These are phyloP conservation scores for Panthera tigris DNA, from an alignment of 2,113 vertebrate species.

Conservation along the genomic window DNA sequence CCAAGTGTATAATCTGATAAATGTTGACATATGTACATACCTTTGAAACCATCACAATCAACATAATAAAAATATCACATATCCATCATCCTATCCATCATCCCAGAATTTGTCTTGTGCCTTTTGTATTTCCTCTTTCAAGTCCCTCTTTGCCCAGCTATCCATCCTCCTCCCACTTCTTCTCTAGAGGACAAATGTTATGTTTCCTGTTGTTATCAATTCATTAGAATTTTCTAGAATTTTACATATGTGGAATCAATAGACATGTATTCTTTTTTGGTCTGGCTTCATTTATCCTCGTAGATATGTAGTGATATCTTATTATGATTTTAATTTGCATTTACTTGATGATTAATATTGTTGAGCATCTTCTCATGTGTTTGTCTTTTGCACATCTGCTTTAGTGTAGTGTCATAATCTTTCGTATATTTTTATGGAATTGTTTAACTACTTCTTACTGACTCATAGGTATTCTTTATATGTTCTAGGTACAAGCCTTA, in stretches of 20 bases:
- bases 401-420: neutral
- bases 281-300: neutral
- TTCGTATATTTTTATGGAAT: neutral
- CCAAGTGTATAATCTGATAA: neutral
- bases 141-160: neutral
- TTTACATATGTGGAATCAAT: neutral
- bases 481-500: neutral
- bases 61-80: neutral
- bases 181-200: neutral
- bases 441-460: neutral
- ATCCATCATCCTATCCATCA: neutral
- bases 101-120: neutral
- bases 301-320: neutral
- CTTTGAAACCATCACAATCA: neutral
- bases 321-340: neutral
- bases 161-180: accelerated
- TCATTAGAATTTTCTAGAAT: neutral
- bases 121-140: neutral
- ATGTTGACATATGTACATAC: neutral
- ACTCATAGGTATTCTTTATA: neutral
- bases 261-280: neutral
- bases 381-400: neutral
- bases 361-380: neutral
- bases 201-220: neutral
- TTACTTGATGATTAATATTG: neutral